Conservation (phyloP, 2,888 invertebrate species). For the Endomychus coccineus region DNA sequence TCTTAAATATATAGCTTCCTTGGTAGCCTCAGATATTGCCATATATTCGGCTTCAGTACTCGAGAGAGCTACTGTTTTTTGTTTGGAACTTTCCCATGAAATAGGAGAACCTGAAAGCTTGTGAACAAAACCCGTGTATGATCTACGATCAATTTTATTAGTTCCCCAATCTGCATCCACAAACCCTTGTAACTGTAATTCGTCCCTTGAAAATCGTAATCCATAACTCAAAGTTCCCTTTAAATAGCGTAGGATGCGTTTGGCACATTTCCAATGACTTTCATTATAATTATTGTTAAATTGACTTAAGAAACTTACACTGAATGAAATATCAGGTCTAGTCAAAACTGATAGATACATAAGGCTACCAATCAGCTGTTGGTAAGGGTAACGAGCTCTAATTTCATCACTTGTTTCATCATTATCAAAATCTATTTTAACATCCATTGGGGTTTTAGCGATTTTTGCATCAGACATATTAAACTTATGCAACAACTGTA, state of each 20-base stretch:
- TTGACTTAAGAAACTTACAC: slow-evolving; percentile 21
- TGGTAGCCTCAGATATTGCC: slow-evolving; percentile 25
- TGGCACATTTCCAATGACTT: slow-evolving; percentile 21
- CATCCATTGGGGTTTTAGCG: slow-evolving; percentile 12
- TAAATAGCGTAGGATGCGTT: slow-evolving; percentile 21
- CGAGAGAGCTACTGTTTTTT: slow-evolving; percentile 30
- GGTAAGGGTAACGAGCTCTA: slow-evolving; percentile 13
- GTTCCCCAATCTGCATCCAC: slow-evolving; percentile 28
- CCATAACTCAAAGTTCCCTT: slow-evolving; percentile 19
- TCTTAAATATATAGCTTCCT: slow-evolving; percentile 20
- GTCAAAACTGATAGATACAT: slow-evolving; percentile 20
- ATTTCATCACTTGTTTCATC: background rate
- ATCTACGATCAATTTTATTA: slow-evolving; percentile 33
- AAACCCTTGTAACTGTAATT: slow-evolving; percentile 17
- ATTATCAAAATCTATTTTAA: slow-evolving; percentile 3
- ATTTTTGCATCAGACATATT: slow-evolving; percentile 10
- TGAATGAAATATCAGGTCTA: slow-evolving; percentile 9
- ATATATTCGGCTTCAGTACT: slow-evolving; percentile 32
- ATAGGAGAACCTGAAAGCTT: slow-evolving; percentile 24
- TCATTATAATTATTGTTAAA: slow-evolving; percentile 18
- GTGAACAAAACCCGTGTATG: slow-evolving; percentile 31
- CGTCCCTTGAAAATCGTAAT: slow-evolving; percentile 17
- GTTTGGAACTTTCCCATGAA: slow-evolving; percentile 30
- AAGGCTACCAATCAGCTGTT: slow-evolving; percentile 20
- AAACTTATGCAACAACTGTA: slow-evolving; percentile 12